Evolutionary conservation across 2,113 vertebrate genomes (phyloP).

Genomic region (Numida meleagris): DNA sequence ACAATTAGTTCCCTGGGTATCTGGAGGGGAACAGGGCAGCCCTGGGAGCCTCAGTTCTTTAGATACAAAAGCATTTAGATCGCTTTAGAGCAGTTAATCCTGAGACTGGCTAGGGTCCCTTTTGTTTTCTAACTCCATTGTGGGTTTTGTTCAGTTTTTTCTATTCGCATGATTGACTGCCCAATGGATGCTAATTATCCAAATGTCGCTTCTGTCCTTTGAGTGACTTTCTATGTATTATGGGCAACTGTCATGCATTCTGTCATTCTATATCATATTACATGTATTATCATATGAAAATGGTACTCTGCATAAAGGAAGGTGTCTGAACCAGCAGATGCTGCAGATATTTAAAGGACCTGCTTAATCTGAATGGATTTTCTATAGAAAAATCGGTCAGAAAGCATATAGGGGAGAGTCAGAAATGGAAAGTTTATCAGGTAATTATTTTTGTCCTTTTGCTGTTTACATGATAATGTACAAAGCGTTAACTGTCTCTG

Average conservation of each 20-base stretch:
- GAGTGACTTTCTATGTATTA: slow-evolving; percentile 85
- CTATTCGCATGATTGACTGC: slow-evolving; percentile 85
- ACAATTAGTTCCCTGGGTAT: slow-evolving; percentile 84
- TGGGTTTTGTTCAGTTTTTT: slow-evolving; percentile 87
- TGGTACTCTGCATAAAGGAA: slow-evolving; percentile 78
- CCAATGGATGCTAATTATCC: slow-evolving; percentile 89
- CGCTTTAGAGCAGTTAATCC: slow-evolving; percentile 88
- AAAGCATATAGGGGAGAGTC: slow-evolving; percentile 70
- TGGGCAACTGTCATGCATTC: slow-evolving; percentile 87
- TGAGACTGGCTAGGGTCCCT: slow-evolving; percentile 84
- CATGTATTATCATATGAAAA: slow-evolving; percentile 86
- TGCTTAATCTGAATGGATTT: slow-evolving; percentile 76
- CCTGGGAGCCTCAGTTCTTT: slow-evolving; percentile 81
- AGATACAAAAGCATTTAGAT: slow-evolving; percentile 88
- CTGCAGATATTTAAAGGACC: slow-evolving; percentile 77
- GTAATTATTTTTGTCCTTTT: slow-evolving; percentile 77
- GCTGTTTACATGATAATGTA: slow-evolving; percentile 65
- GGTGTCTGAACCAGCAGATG: slow-evolving; percentile 80
- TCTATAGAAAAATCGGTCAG: slow-evolving; percentile 62
- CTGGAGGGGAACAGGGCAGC: slow-evolving; percentile 71
- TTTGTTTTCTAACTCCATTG: slow-evolving; percentile 87
- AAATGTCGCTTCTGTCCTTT: slow-evolving; percentile 88
- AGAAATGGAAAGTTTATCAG: slow-evolving; percentile 79
- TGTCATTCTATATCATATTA: slow-evolving; percentile 88
- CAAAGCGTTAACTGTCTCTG: slow-evolving; percentile 56